Evolutionary conservation across 2,888 invertebrate genomes (phyloP), one percentile per base, ranked within the genome.

Genomic region (Luffia ferchaultella): DNA sequence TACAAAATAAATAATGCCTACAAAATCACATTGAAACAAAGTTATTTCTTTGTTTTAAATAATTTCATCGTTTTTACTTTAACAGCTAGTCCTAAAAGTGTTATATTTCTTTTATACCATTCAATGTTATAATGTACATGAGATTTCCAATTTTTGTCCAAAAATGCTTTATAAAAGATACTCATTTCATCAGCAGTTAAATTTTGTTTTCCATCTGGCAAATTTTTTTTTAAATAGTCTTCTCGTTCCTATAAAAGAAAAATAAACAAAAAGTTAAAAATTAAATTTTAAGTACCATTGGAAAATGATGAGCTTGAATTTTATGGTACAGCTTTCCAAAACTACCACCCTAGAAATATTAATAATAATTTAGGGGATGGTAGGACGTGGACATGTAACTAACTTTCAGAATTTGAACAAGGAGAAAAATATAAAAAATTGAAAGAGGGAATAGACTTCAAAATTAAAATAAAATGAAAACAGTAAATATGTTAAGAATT

Each of bases 161-260:
- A 78, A 68, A 96, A 96, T 47, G 86, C 73, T 76, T 93, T 95
- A 66, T 96, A 96, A 73, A 96, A 96, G 18, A 90, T 88, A 60
- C 95, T 94, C 91, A 96, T 92, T 73, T 93, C 91, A 73, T 94
- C 93, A 1, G 93, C 90, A 2, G 89, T 87, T 18, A 91, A 67
- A 43, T 86, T 87, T 50, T 84, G 76, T 57, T 86, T 76, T 5
- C 76, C 67, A 49, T 78, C 76, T 45, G 85, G 83, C 16, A 78
- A 55, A 50, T 83, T 76, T 41, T 73, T 68, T 55, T 76, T 73
- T 2, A 90, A 65, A 61, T 88, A 90, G 40, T 83, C 76, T 57
- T 87, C 85, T 57, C 75, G 78, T 74, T 85, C 88, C 89, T 89
- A 78, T 15, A 20, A 48, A 17, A 42, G 17, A 18, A n/a, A 12